These are phyloP conservation scores for Semibalanus balanoides DNA, from an alignment of 1,140 invertebrate species.

Conservation along the genomic window DNA sequence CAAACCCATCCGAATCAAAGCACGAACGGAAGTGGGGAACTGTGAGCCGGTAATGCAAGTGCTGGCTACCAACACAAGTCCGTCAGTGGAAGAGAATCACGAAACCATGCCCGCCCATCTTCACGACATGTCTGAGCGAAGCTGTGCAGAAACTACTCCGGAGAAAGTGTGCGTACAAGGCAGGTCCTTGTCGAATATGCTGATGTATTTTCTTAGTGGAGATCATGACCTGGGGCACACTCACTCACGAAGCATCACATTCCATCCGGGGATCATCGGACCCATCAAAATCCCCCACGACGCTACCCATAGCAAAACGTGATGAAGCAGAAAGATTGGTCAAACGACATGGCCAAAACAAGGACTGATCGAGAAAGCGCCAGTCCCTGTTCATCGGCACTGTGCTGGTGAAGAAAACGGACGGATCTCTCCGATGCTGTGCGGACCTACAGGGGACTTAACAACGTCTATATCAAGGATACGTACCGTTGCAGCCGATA, in stretches of 20 bases:
- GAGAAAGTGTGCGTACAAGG: too few species aligned
- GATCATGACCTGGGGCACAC: neutral
- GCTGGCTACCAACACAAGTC: too few species aligned
- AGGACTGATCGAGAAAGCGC: neutral
- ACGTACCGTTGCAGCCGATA: slow-evolving; percentile 14
- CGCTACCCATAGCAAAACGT: neutral
- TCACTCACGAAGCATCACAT: neutral
- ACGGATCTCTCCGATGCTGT: slow-evolving; percentile 9
- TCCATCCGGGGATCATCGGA: neutral
- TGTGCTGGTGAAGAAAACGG: slow-evolving; percentile 8
- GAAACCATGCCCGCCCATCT: too few species aligned
- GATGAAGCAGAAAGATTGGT: neutral
- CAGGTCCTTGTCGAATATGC: too few species aligned
- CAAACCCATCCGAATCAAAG: too few species aligned
- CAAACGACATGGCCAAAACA: neutral
- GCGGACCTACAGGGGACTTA: slow-evolving; percentile 7
- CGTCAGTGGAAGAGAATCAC: too few species aligned
- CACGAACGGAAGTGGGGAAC: too few species aligned
- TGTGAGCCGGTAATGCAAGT: too few species aligned
- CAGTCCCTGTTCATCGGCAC: too few species aligned
- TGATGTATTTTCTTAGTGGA: neutral
- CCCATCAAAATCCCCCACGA: neutral
- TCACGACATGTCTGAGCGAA: too few species aligned
- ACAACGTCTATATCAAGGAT: slow-evolving; percentile 6
- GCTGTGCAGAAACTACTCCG: neutral